phyloP scores from a whole-genome alignment of 2,888 invertebrate genomes.

The Apodemia hepburni region DNA sequence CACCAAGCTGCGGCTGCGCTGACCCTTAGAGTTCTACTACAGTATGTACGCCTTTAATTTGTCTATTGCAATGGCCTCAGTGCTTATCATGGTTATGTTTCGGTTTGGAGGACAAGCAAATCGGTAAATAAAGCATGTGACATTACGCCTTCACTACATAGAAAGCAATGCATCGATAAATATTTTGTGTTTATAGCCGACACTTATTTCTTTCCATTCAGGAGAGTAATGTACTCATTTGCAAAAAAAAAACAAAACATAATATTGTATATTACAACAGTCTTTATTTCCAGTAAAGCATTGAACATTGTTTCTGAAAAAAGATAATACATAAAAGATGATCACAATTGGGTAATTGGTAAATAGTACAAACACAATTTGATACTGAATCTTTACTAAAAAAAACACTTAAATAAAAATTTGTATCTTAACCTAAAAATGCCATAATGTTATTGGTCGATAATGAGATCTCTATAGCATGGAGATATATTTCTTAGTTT shows the following conservation, averaged over 20 bases:
- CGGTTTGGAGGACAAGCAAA: no score
- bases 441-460: slow-evolving; percentile 78
- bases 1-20: no score
- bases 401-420: slow-evolving; percentile 49
- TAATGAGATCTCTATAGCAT: slow-evolving; percentile 77
- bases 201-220: no score
- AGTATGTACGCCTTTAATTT: no score
- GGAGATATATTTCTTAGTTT: slow-evolving; percentile 63
- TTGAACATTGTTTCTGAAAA: slow-evolving; percentile 58
- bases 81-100: no score
- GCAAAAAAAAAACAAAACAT: slow-evolving; percentile 42
- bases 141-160: no score
- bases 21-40: no score
- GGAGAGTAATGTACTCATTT: no score
- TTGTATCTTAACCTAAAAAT: slow-evolving; percentile 74
- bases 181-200: no score
- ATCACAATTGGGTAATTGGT: slow-evolving; percentile 58
- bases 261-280: slow-evolving; percentile 75
- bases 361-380: slow-evolving; percentile 36
- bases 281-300: slow-evolving; percentile 77
- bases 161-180: no score
- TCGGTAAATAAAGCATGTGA: no score
- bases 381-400: slow-evolving; percentile 44
- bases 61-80: no score
- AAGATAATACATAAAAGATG: slow-evolving; percentile 48